Base-by-base conservation (phyloP, 2,797 vertebrate genomes). In the Erethizon dorsatum region DNA sequence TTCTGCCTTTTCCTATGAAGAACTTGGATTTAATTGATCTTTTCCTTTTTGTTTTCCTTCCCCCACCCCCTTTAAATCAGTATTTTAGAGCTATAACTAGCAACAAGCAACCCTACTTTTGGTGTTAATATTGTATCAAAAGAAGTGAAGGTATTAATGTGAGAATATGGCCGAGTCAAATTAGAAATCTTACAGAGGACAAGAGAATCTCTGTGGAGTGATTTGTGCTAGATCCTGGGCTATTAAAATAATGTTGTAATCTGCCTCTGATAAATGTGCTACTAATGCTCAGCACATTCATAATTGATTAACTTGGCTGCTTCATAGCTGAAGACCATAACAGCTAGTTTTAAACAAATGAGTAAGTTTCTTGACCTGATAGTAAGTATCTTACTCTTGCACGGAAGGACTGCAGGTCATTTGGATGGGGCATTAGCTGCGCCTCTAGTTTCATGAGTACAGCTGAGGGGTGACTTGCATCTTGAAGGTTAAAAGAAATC, bases 281-380 rank as follows among this genome's bases (percentile, higher is more conserved):
- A 20, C 54, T 95, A 41, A 92, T 96, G 85, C 79, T 96, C 52
- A 95, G 82, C 77, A 92, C 88, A 97, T 95, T 97, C 88, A 97
- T 96, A 96, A 96, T 92, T 96, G 71, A 96, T 97, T 95, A 96
- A 71, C 83, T 97, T 89, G 92, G 88, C 84, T 95, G 54, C 75
- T 86, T 96, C 54, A 73, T 82, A 96, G 89, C 94, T 80, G 45
- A 88, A 89, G 83, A 92, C 61, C 26, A 3, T 93, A 91, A 94
- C 28, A 57, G 50, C 75, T 91, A 86, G 67, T 97, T 97, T 97
- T 93, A 96, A 97, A 97, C 69, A 95, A 96, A 86, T 91, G 91
- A 94, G 37, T 97, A 96, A 24, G 78, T 96, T 96, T 97, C 83
- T 90, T 92, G 89, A 97, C 89, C 73, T 93, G 82, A 73, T 84